A percentile compares a stretch with the other conserved stretches of the same genome.
Conservation (phyloP, 1,140 invertebrate species). For the Saccostrea echinata region DNA sequence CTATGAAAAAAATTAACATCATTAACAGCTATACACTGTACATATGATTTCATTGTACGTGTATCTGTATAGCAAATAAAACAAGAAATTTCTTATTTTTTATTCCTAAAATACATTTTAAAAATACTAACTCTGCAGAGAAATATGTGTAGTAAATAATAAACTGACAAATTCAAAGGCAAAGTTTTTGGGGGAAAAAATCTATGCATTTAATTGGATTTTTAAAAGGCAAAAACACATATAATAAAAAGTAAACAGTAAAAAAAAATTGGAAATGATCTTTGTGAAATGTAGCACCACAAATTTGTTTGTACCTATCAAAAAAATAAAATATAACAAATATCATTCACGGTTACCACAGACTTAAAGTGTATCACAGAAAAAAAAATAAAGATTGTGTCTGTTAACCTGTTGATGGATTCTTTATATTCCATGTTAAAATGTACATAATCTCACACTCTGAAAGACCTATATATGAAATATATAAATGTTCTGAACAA, state of each 20-base stretch:
- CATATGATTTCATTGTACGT: no score
- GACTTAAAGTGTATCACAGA: not conserved
- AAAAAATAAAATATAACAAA: not conserved
- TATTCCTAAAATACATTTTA: no score
- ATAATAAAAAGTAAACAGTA: not conserved
- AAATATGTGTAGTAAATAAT: not conserved
- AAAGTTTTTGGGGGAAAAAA: not conserved
- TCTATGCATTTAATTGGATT: not conserved
- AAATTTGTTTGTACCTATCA: not conserved
- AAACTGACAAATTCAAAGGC: not conserved
- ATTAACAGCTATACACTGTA: no score
- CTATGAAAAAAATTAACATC: no score
- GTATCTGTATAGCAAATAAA: no score
- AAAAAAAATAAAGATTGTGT: not conserved
- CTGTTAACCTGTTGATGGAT: not conserved
- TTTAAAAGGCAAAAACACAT: no score
- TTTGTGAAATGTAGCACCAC: constrained; percentile 3
- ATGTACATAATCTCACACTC: not conserved
- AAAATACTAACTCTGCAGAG: no score
- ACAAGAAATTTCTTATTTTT: no score
- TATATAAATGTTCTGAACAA: not conserved
- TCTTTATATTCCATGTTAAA: not conserved
- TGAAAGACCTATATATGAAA: not conserved
- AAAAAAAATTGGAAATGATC: not conserved
- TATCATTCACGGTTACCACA: constrained; percentile 21